Base-by-base conservation (phyloP, 2,113 vertebrate genomes). In the Xiphophorus maculatus region DNA sequence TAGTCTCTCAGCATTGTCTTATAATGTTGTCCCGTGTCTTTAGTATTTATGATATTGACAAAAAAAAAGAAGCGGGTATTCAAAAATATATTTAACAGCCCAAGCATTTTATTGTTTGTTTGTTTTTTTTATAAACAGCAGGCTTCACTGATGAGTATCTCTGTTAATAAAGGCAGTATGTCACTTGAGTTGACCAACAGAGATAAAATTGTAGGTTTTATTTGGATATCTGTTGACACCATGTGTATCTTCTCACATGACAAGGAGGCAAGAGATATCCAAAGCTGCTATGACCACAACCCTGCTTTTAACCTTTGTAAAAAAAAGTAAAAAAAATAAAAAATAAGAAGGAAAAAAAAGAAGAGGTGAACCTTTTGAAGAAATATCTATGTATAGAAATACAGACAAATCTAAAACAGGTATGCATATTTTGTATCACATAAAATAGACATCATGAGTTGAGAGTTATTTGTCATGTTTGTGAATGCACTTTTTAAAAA, bases 21-120 rank as follows among this genome's bases (percentile, higher is more conserved):
- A 95, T 93, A 94, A 93, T 96, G 95, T 95, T 96, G 95, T 96
- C 94, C 93, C 89, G 95, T 94, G 94, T 97, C 96, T 95, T 96
- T 98, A 96, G 95, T 97, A 97, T 98, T 98, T 97, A 98, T 97
- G 94, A 96, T 93, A 96, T 96, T 96, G 95, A 96, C 94, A 96
- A 95, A 96, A 96, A 95, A 94, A 11, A 37, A 35, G 95, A 94
- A 98, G 97, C 97, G 96, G 97, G 97, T 99, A 97, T 95, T 95
- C 95, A 95, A 96, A 94, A 94, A 93, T 94, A 96, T 96, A 96
- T 95, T 94, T 94, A 95, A 95, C 94, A 95, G 93, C 95, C 96
- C 96, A 93, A 92, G 92, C 92, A 90, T 95, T 94, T 95, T 95
- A 96, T 96, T 93, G 95, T 95, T 33, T 8, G 6, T 33, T 33